phyloP scores from a whole-genome alignment of 2,113 vertebrate species.

The Ovis canadensis region DNA sequence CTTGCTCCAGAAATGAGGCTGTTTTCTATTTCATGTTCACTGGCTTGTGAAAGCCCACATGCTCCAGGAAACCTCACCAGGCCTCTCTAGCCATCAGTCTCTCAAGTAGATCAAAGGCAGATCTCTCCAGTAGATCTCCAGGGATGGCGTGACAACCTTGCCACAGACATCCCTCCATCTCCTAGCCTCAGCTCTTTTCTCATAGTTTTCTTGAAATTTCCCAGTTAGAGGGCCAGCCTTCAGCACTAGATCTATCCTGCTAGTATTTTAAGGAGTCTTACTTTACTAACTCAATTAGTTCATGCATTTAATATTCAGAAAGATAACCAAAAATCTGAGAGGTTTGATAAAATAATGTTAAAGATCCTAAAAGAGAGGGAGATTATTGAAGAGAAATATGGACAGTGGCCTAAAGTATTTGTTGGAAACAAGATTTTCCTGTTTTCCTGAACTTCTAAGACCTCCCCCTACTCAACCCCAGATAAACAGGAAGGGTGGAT shows the following conservation, averaged over 20 bases:
- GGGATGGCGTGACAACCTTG: neutral
- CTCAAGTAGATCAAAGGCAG: neutral
- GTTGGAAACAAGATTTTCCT: neutral
- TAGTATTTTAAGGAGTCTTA: neutral
- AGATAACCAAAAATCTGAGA: neutral
- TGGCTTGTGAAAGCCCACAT: neutral
- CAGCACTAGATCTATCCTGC: neutral
- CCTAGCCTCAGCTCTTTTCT: neutral
- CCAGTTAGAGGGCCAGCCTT: neutral
- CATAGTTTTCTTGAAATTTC: neutral
- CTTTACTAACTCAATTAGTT: neutral
- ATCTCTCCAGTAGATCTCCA: neutral
- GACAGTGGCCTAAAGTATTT: neutral
- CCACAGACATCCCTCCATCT: neutral
- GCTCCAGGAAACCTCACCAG: neutral
- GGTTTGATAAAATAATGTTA: neutral
- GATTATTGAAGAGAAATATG: neutral
- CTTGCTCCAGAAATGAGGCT: neutral
- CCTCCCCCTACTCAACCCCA: neutral
- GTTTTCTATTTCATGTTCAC: neutral
- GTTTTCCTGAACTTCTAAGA: neutral
- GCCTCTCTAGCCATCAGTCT: neutral
- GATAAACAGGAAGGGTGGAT: neutral
- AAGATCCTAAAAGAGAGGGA: neutral
- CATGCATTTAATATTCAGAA: neutral